Base-by-base conservation (phyloP, 2,888 invertebrate species). In the Philhelius pedissequus region DNA sequence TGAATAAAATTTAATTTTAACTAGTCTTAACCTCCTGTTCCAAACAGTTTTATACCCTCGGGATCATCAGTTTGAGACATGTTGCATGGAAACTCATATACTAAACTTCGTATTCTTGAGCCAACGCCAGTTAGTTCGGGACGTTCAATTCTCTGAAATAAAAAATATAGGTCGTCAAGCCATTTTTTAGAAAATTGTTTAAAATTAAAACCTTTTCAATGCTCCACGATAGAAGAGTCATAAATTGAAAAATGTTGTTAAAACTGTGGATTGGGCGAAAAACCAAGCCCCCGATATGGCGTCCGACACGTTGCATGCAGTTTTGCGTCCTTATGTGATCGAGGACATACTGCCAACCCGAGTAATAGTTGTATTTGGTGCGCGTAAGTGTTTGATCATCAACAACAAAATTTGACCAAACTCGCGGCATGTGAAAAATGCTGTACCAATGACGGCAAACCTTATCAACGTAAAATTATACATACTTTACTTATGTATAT, bases 221-320 rank as follows among this genome's bases (percentile, higher is more conserved):
- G 88, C 94, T 96, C 93, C 95, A 95, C 0, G 95, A 94, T n/a
- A 96, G 90, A 92, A 96, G 94, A 75, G 95, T 94, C 94, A 97
- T 95, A 88, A 97, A 97, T 89, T 96, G 96, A 89, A 95, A 96
- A 48, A 97, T 93, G 90, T 96, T 96, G 90, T 95, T 95, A 88
- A 96, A 96, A 89, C 96, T 96, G 77, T 94, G 92, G 92, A 95
- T 95, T 0, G 96, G 96, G 35, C 94, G 93, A 86, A 97, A 94
- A 15, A 95, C 93, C 32, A 97, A 91, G 9, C 93, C 93, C 76
- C 94, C 93, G 87, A 96, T 93, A 88, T 94, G 92, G 60, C 91
- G 92, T 0, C 96, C 96, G 25, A 96, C 93, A 86, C 93, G 93
- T 50, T 94, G 93, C 43, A 96, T 91, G 87, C 96, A 96, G 81